Evolutionary conservation across 2,888 invertebrate species (phyloP).

Genomic region (Stenodema calcarata): DNA sequence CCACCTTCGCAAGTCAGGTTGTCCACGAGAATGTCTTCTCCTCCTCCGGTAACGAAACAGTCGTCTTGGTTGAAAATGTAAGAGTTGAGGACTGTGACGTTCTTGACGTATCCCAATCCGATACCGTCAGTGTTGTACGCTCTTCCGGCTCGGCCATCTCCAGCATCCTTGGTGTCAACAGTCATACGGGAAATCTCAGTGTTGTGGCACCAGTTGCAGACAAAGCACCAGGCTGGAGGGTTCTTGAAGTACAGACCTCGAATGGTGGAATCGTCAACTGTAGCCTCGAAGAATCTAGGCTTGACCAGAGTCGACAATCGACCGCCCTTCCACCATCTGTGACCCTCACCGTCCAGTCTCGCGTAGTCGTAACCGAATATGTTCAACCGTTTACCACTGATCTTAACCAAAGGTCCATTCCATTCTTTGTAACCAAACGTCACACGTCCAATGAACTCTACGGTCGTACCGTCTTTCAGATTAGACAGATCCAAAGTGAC

Average conservation of each 20-base stretch:
- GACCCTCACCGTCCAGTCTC: constrained; percentile 4
- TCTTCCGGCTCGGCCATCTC: not conserved
- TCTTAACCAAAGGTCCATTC: not conserved
- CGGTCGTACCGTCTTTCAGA: not conserved
- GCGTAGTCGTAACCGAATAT: not conserved
- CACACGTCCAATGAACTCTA: not conserved
- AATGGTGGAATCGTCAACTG: not conserved
- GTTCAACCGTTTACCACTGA: not conserved
- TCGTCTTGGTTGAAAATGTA: constrained; percentile 31
- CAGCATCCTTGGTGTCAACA: constrained; percentile 12
- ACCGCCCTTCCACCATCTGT: constrained; percentile 3
- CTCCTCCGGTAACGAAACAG: not conserved
- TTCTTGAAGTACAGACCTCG: not conserved
- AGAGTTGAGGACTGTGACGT: not conserved
- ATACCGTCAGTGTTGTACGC: constrained; percentile 26
- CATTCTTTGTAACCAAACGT: constrained; percentile 28
- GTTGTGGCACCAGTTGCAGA: constrained; percentile 13
- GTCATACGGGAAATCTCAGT: not conserved
- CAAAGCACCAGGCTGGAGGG: not conserved
- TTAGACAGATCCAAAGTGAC: not conserved
- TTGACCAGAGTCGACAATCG: not conserved
- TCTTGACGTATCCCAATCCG: not conserved
- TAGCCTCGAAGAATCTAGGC: constrained; percentile 2
- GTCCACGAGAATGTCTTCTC: not conserved
- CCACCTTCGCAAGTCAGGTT: constrained; percentile 16